Base-by-base conservation (phyloP, 1,140 invertebrate species). In the Coptotermes formosanus region DNA sequence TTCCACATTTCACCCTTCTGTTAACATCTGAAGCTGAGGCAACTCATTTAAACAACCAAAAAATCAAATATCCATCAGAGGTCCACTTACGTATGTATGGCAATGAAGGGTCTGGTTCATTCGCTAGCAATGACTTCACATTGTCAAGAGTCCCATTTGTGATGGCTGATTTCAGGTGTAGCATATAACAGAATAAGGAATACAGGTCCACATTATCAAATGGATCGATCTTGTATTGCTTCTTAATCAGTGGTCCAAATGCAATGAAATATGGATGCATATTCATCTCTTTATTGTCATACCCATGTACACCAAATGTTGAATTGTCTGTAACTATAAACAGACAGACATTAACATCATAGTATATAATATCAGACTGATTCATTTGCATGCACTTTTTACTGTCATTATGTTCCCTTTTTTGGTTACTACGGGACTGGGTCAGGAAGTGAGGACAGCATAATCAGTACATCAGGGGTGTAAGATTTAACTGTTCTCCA, bases 191-290 rank as follows among this genome's bases (percentile, higher is more conserved):
- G 89, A 95, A 94, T n/a, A 96, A 88, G 23, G 93, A 92, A 89
- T 93, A 95, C 52, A 96, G 89, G 89, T 96, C 94, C 4, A 95
- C 91, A 87, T 91, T 94, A 55, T 93, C 89, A 88, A 96, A 95
- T 7, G 93, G 92, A 3, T 92, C 88, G 6, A 93, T 88, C 88
- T 91, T 91, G 86, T 91, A 91, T 45, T 91, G 89, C 83, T 90
- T 88, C 88, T 92, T 91, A 89, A 96, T 94, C 48, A 92, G 91
- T 82, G 95, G 95, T 14, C 95, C 95, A 85, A 91, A 90, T 0
- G 94, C 95, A 86, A 96, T 92, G 88, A 96, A 96, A 87, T 95
- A 93, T 45, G 95, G 93, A 89, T 93, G 92, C 95, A 96, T 96
- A 25, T 91, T 90, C 55, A 87, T 85, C 4, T 90, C 88, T 25